Evolutionary conservation across 2,113 vertebrate species (phyloP).

Genomic region (Ondatra zibethicus): DNA sequence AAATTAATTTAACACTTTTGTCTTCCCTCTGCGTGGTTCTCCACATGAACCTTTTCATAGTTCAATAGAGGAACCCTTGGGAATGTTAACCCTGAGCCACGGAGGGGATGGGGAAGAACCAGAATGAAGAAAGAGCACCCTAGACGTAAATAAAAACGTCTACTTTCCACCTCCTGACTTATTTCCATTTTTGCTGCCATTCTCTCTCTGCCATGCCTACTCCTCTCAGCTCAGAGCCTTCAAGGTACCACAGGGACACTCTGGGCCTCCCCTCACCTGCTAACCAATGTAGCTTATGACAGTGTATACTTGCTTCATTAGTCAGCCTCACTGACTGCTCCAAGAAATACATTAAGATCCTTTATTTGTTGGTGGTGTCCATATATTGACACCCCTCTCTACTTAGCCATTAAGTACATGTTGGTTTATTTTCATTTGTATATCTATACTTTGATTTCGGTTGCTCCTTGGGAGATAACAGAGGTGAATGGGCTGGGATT

Average conservation of each 20-base stretch:
- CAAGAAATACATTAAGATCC: not conserved
- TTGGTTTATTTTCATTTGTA: not conserved
- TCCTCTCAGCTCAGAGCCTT: too few species aligned
- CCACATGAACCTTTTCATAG: not conserved
- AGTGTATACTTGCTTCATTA: not conserved
- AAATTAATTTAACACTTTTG: not conserved
- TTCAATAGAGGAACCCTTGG: not conserved
- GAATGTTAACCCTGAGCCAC: not conserved
- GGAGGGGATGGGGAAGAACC: not conserved
- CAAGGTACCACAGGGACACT: accelerated
- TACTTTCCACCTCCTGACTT: not conserved
- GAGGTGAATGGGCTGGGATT: not conserved
- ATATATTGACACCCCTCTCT: not conserved
- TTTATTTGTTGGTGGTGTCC: not conserved
- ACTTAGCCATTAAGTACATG: not conserved
- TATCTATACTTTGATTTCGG: not conserved
- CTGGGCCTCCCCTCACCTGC: not conserved
- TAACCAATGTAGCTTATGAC: too few species aligned
- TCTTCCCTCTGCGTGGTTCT: not conserved
- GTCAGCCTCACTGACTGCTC: not conserved
- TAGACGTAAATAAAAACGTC: not conserved
- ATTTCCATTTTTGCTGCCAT: not conserved
- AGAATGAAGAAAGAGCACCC: not conserved
- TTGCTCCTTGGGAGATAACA: not conserved
- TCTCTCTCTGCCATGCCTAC: too few species aligned